Percentiles rank a stretch among this genome's conserved stretches.
Conservation (phyloP, 2,888 invertebrate genomes). For the Malacosoma neustria region DNA sequence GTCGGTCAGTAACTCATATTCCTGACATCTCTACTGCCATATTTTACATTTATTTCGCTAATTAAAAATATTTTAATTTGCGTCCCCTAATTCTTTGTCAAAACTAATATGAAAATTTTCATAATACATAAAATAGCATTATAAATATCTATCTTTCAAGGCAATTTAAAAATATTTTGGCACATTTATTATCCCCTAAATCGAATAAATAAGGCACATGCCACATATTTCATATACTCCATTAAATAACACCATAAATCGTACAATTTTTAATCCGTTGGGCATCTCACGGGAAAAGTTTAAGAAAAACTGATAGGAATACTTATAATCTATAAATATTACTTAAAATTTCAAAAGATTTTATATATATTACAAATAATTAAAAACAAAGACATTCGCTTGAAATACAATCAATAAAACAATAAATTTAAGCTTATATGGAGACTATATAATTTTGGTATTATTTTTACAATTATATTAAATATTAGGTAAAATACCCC, state of each 20-base stretch:
- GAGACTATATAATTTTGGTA: no score
- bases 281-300: not conserved
- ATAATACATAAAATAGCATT: conserved; percentile 14
- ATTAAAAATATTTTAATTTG: no score
- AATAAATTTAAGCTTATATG: no score
- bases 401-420: no score
- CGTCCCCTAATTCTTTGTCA: not conserved
- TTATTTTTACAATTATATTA: no score
- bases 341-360: not conserved
- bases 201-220: conserved; percentile 55
- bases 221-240: conserved; percentile 25
- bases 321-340: not conserved
- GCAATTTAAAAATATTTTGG: conserved; percentile 34
- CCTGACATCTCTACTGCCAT: no score
- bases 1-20: no score
- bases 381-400: no score
- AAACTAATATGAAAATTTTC: not conserved
- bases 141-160: conserved; percentile 17
- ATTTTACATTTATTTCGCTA: no score
- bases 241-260: no score
- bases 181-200: conserved; percentile 25
- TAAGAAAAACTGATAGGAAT: not conserved
- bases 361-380: no score
- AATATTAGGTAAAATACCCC: no score
- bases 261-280: not conserved